These are phyloP conservation scores for Pseudeuparius sepicola DNA, from an alignment of 2,888 invertebrate species.

Conservation along the genomic window DNA sequence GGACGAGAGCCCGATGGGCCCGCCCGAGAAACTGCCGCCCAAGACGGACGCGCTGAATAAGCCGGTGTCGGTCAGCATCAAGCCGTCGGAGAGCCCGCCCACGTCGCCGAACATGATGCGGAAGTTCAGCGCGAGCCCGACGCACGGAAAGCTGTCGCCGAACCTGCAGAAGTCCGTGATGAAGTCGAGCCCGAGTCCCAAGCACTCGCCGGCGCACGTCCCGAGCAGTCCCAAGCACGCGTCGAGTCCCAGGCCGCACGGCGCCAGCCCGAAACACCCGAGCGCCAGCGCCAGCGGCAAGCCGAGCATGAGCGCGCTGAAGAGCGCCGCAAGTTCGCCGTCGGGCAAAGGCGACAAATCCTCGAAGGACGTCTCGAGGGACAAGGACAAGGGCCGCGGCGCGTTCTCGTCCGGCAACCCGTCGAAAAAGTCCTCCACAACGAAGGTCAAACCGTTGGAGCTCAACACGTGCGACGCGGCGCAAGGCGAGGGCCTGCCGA, in stretches of 20 bases:
- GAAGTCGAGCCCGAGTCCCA: slow-evolving; percentile 51
- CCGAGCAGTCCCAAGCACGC: slow-evolving; percentile 66
- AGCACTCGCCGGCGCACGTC: slow-evolving; percentile 62
- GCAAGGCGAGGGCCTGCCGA: slow-evolving; percentile 38
- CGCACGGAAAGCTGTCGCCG: slow-evolving; percentile 50
- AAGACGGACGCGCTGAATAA: slow-evolving; percentile 58
- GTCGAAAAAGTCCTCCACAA: slow-evolving; percentile 21
- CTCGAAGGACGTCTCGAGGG: slow-evolving; percentile 38
- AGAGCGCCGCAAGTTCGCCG: slow-evolving; percentile 67
- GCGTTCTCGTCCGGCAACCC: background rate
- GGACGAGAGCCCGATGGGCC: slow-evolving; percentile 71
- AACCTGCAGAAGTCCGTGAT: slow-evolving; percentile 39
- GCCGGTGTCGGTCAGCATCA: slow-evolving; percentile 64
- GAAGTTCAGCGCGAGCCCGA: slow-evolving; percentile 65
- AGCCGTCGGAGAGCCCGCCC: slow-evolving; percentile 45
- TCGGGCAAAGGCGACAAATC: slow-evolving; percentile 52
- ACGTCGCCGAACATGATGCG: slow-evolving; percentile 57
- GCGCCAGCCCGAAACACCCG: slow-evolving; percentile 62
- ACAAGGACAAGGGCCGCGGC: slow-evolving; percentile 37
- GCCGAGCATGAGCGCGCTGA: slow-evolving; percentile 80
- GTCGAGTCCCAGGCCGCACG: slow-evolving; percentile 70
- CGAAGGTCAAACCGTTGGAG: slow-evolving; percentile 60
- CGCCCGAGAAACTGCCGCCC: slow-evolving; percentile 66
- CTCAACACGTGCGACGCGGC: slow-evolving; percentile 32
- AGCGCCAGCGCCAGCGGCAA: slow-evolving; percentile 63